These are phyloP conservation scores for Larimichthys polyactis DNA, from an alignment of 2,113 vertebrate genomes.

Conservation along the genomic window DNA sequence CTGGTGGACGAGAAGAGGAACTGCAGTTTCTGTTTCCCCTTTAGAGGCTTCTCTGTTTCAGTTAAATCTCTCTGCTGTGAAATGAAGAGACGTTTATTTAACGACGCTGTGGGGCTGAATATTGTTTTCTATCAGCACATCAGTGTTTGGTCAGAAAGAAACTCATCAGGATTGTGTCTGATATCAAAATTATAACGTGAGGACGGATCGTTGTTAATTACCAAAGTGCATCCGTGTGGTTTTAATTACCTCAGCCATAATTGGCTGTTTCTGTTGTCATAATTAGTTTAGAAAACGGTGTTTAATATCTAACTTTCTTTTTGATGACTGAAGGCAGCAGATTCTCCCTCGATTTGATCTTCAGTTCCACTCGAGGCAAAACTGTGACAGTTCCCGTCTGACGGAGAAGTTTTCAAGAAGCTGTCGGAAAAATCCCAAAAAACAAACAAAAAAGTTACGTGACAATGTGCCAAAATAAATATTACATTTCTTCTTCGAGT, in stretches of 20 bases:
- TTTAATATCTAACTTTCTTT: not conserved
- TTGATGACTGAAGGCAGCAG: not conserved
- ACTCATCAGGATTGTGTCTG: not conserved
- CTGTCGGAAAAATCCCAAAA: not conserved
- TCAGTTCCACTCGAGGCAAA: constrained; percentile 25
- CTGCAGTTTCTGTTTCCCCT: not conserved
- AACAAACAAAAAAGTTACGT: constrained; percentile 5
- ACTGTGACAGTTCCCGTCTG: constrained; percentile 14
- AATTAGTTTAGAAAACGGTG: not conserved
- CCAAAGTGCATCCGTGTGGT: not conserved
- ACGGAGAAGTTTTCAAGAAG: constrained; percentile 18
- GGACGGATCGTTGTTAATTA: constrained; percentile 17
- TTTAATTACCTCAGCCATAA: not conserved
- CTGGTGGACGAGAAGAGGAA: too few relatives aligned
- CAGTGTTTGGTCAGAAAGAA: not conserved
- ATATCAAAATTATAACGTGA: not conserved
- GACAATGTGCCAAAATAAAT: constrained; percentile 22
- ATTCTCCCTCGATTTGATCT: constrained; percentile 1
- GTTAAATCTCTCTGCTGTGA: not conserved
- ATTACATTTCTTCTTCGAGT: not conserved
- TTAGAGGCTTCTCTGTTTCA: not conserved
- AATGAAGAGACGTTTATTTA: not conserved
- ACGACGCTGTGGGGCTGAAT: not conserved
- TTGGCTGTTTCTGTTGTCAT: not conserved
- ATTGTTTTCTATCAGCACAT: not conserved